These are phyloP conservation scores for Diorhabda carinulata DNA, from an alignment of 1,140 invertebrate genomes.

Conservation along the genomic window DNA sequence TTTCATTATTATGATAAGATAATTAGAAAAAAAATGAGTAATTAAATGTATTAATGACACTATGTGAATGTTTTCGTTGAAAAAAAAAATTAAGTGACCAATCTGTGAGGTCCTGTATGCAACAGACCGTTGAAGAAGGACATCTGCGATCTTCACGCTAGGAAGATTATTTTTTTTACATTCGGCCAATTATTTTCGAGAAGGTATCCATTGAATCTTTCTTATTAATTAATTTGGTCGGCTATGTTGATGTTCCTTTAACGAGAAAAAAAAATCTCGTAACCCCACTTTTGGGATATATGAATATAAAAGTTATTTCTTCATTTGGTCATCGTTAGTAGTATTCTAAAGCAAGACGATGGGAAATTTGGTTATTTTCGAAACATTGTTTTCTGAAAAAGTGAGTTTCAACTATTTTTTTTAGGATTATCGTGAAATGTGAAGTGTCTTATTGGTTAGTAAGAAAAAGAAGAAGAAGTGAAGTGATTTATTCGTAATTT, in stretches of 20 bases:
- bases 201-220: slow-evolving; percentile 26
- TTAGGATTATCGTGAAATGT: slow-evolving; percentile 13
- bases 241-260: slow-evolving; percentile 27
- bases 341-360: background rate
- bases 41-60: too few species aligned
- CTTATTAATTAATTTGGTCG: slow-evolving; percentile 21
- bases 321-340: slow-evolving; percentile 27
- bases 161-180: slow-evolving; percentile 28
- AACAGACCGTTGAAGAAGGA: slow-evolving; percentile 35
- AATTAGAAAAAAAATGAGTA: too few species aligned
- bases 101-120: slow-evolving; percentile 25
- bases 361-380: background rate
- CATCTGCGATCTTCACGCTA: slow-evolving; percentile 39
- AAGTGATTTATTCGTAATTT: too few species aligned
- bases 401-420: slow-evolving; percentile 21
- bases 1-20: too few species aligned
- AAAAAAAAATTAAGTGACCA: slow-evolving; percentile 19
- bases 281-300: slow-evolving; percentile 30
- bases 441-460: background rate
- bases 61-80: slow-evolving; percentile 9
- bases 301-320: slow-evolving; percentile 34
- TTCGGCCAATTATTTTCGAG: slow-evolving; percentile 24
- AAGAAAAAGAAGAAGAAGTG: too few species aligned
- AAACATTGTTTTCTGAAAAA: slow-evolving; percentile 14
- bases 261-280: slow-evolving; percentile 24